Evolutionary conservation across 2,113 vertebrate genomes (phyloP).

Genomic region (Garra rufa): DNA sequence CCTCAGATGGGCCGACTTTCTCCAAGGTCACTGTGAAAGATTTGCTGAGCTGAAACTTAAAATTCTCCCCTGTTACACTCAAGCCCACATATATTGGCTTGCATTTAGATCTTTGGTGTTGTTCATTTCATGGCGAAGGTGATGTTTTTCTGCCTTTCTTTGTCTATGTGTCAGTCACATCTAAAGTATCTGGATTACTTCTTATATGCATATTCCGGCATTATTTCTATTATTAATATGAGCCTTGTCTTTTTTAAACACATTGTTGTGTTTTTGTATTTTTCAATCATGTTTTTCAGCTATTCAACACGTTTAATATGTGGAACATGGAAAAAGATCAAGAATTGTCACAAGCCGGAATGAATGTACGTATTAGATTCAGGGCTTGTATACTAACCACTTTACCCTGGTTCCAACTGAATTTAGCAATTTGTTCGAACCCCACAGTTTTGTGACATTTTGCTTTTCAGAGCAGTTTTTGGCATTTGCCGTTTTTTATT

Average conservation of each 20-base stretch:
- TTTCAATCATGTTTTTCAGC: neutral
- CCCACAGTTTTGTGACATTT: neutral
- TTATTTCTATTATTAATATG: neutral
- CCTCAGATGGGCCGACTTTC: constrained; percentile 72
- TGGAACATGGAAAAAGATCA: neutral
- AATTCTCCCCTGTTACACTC: constrained; percentile 19
- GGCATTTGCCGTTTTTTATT: neutral
- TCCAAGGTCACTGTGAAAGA: constrained; percentile 71
- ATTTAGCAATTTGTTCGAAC: neutral
- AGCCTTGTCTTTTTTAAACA: neutral
- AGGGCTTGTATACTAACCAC: neutral
- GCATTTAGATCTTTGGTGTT: neutral
- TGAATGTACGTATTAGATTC: neutral
- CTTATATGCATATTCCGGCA: neutral
- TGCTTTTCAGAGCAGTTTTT: neutral
- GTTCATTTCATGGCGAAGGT: neutral
- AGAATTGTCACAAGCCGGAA: neutral
- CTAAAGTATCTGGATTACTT: neutral
- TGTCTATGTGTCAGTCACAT: neutral
- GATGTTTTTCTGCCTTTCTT: neutral
- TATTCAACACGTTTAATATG: neutral
- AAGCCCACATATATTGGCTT: constrained; percentile 4
- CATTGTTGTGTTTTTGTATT: neutral
- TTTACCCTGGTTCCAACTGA: neutral
- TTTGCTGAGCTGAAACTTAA: constrained; percentile 61